A percentile compares a stretch with the other conserved stretches of the same genome.
Conservation (phyloP, 2,888 invertebrate genomes). For the Melipona beecheii region DNA sequence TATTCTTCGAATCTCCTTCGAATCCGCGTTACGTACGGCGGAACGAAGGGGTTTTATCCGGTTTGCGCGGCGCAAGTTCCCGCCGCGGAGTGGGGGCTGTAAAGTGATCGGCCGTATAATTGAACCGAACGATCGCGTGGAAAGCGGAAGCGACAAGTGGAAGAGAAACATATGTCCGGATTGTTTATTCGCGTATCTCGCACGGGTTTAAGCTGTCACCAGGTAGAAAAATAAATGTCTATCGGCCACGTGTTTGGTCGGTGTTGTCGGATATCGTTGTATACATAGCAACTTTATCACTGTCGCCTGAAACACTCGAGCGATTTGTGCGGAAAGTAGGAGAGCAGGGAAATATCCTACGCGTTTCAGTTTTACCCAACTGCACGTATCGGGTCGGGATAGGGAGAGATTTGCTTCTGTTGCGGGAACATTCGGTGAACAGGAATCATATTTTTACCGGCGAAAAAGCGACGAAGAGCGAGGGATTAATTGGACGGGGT, state of each 20-base stretch:
- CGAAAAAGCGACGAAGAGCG: not conserved
- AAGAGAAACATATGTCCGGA: conserved; percentile 69
- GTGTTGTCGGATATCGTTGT: conserved; percentile 72
- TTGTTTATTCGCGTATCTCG: conserved; percentile 71
- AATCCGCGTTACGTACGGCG: not conserved
- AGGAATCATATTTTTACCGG: conserved; percentile 18
- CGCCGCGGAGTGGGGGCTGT: not conserved
- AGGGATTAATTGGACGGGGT: conserved; percentile 6
- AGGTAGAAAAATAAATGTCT: conserved; percentile 68
- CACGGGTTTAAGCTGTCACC: conserved; percentile 59
- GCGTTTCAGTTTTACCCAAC: not conserved
- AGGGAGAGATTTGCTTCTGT: not conserved
- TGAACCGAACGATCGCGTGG: conserved; percentile 36
- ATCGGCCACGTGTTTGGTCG: conserved; percentile 67
- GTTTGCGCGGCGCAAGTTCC: not conserved
- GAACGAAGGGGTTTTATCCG: not conserved
- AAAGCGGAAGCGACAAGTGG: conserved; percentile 58
- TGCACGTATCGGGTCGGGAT: not conserved
- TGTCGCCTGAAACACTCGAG: conserved; percentile 50
- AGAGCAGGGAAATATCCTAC: not conserved
- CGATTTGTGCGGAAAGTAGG: conserved; percentile 33
- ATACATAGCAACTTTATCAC: conserved; percentile 74
- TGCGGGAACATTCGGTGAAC: not conserved
- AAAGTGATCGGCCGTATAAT: conserved; percentile 49
- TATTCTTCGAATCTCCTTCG: not conserved